These are phyloP conservation scores for Lycopodina hypogea DNA, from an alignment of 37 sponge, comb jelly and placozoan genomes.

Conservation along the genomic window DNA sequence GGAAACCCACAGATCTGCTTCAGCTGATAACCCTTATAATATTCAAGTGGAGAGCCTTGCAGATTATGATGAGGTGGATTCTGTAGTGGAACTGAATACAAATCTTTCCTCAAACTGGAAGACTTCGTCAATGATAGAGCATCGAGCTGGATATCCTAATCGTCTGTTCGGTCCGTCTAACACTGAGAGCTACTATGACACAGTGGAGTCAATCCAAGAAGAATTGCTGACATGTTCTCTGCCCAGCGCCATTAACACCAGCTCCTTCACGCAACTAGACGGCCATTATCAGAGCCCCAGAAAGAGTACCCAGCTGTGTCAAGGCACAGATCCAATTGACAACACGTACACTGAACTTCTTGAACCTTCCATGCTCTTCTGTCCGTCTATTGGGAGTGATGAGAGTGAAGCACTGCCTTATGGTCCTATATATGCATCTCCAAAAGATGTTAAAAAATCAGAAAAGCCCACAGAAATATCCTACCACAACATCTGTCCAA, in stretches of 20 bases:
- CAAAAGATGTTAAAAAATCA: not conserved
- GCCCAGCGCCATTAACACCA: not conserved
- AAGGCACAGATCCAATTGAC: not conserved
- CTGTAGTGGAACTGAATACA: not conserved
- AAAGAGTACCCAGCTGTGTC: not conserved
- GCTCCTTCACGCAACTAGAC: not conserved
- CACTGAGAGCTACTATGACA: slow-evolving; percentile 29
- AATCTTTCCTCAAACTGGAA: not conserved
- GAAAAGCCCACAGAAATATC: slow-evolving; percentile 17
- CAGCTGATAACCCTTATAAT: slow-evolving; percentile 4
- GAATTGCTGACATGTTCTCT: slow-evolving; percentile 13
- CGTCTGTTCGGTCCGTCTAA: not conserved
- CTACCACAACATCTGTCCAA: slow-evolving; percentile 17
- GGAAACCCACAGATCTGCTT: not conserved
- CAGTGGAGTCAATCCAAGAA: slow-evolving; percentile 11
- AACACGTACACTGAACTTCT: slow-evolving; percentile 46
- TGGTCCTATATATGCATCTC: slow-evolving; percentile 50
- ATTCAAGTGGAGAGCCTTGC: slow-evolving; percentile 10
- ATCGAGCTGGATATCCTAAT: not conserved
- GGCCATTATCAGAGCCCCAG: slow-evolving; percentile 22
- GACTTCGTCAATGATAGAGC: not conserved
- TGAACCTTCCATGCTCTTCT: slow-evolving; percentile 54
- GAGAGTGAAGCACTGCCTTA: slow-evolving; percentile 24
- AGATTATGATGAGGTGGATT: slow-evolving; percentile 6
- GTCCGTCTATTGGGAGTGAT: not conserved